A percentile compares a stretch with the other conserved stretches of the same genome.
Conservation (phyloP, 2,113 vertebrate genomes). For the Clarias batrachus region DNA sequence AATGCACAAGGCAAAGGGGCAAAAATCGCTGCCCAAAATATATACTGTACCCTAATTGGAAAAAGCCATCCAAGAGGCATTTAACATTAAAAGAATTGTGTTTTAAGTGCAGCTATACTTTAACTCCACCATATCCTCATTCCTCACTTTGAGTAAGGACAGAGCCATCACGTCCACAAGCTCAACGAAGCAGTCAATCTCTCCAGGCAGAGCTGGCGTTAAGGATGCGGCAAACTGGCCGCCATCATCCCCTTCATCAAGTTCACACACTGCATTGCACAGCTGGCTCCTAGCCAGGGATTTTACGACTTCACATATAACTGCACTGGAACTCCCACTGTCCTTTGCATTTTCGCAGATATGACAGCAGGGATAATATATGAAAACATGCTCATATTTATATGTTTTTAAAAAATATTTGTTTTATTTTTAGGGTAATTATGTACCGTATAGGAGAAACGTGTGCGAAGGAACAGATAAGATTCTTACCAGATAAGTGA, state of each 20-base stretch:
- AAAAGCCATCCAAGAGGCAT: background rate
- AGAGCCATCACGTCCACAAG: background rate
- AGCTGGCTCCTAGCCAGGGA: constrained; percentile 31
- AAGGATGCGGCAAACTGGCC: constrained; percentile 42
- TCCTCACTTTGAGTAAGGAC: background rate
- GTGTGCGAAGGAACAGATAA: background rate
- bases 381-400: too few species aligned
- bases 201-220: constrained; percentile 29
- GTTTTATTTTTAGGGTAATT: background rate
- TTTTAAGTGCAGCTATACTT: background rate
- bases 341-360: constrained; percentile 33
- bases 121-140: background rate
- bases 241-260: constrained; percentile 28
- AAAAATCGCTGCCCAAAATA: background rate
- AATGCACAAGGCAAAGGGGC: background rate
- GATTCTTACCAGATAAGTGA: too few species aligned
- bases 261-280: constrained; percentile 38
- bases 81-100: background rate
- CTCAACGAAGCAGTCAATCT: constrained; percentile 19
- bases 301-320: constrained; percentile 29
- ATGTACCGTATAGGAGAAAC: background rate
- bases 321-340: constrained; percentile 16
- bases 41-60: background rate
- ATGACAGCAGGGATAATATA: background rate
- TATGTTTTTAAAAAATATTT: too few species aligned